phyloP scores from a whole-genome alignment of 1,140 invertebrate species.

The Achatina immaculata region DNA sequence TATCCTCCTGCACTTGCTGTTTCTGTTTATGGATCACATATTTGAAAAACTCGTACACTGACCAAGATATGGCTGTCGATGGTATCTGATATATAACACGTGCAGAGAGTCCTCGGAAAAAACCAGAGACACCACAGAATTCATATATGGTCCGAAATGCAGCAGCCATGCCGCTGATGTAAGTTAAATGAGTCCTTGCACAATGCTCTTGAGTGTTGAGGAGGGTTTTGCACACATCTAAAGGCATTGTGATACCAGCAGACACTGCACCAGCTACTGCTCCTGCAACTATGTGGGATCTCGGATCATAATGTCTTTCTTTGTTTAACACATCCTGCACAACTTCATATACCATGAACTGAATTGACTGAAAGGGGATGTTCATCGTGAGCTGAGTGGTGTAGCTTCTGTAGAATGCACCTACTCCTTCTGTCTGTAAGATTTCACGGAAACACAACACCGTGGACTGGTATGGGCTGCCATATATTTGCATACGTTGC shows the following conservation, averaged over 20 bases:
- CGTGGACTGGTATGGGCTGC: conserved; percentile 91
- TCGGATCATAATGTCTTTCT: conserved; percentile 86
- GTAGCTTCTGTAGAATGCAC: conserved; percentile 97
- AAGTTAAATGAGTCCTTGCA: conserved; percentile 69
- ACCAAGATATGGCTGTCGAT: conserved; percentile 98
- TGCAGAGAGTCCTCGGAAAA: conserved; percentile 84
- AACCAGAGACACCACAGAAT: conserved; percentile 66
- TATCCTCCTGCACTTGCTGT: conserved; percentile 41
- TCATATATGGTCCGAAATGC: conserved; percentile 81
- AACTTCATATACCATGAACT: conserved; percentile 96
- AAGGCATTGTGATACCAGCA: conserved; percentile 93
- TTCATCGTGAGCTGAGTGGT: conserved; percentile 98
- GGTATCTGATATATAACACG: conserved; percentile 97
- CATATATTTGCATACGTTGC: conserved; percentile 97
- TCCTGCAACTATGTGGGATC: conserved; percentile 89
- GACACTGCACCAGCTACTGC: conserved; percentile 92
- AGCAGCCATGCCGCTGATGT: conserved; percentile 77
- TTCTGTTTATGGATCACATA: conserved; percentile 63
- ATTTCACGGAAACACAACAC: conserved; percentile 84
- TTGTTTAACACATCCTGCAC: conserved; percentile 87
- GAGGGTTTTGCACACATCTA: conserved; percentile 98
- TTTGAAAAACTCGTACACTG: conserved; percentile 89
- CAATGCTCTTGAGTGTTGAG: conserved; percentile 92
- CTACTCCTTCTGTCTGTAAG: conserved; percentile 86
- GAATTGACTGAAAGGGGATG: conserved; percentile 95